Conservation (phyloP, 2,113 vertebrate species). For the Vombatus ursinus region DNA sequence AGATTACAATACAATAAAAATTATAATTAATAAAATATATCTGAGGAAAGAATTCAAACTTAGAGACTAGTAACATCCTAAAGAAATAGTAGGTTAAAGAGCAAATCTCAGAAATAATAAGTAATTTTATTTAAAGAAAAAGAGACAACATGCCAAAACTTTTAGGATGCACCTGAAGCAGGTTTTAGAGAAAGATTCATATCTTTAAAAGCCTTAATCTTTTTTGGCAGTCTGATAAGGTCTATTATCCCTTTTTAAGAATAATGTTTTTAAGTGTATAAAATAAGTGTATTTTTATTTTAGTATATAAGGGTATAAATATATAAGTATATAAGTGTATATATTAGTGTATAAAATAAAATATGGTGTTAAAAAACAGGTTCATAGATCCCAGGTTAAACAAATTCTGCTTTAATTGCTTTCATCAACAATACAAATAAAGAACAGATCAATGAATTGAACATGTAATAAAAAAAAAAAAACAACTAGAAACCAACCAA, state of each 20-base stretch:
- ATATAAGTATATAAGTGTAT: too few species aligned
- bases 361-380: not conserved
- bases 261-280: not conserved
- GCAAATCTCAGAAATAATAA: not conserved
- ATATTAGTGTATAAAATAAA: not conserved
- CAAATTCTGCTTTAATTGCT: not conserved
- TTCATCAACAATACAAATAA: not conserved
- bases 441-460: not conserved
- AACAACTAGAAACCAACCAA: not conserved
- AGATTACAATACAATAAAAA: not conserved
- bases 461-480: not conserved
- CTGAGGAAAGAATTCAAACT: not conserved
- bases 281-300: too few species aligned
- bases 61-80: not conserved
- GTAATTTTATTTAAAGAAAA: not conserved
- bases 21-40: not conserved
- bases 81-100: not conserved
- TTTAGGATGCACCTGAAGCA: not conserved
- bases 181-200: not conserved
- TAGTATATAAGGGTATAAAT: too few species aligned
- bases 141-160: not conserved
- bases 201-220: not conserved
- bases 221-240: not conserved
- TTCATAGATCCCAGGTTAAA: not conserved
- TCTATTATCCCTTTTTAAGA: not conserved